phyloP scores from a whole-genome alignment of 2,888 invertebrate genomes.

The Drosophila birchii region DNA sequence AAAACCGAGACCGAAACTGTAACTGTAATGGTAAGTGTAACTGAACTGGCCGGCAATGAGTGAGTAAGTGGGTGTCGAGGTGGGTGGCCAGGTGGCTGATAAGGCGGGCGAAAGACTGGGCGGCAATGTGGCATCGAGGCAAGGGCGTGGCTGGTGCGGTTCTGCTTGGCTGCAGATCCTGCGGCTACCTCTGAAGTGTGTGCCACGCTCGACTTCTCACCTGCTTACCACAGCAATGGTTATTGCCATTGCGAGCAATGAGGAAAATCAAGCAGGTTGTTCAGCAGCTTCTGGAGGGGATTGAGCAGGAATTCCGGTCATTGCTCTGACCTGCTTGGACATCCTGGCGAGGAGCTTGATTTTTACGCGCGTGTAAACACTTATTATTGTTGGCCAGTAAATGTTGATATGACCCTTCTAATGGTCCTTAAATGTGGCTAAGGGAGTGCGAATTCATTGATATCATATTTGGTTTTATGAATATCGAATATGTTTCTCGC shows the following conservation, averaged over 20 bases:
- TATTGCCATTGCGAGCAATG: conserved; percentile 19
- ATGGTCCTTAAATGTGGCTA: conserved; percentile 22
- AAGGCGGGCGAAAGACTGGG: neutral
- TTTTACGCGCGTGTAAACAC: conserved; percentile 33
- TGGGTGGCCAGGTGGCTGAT: conserved; percentile 1
- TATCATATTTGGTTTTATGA: conserved; percentile 14
- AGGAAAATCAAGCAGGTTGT: conserved; percentile 9
- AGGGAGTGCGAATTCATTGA: conserved; percentile 11
- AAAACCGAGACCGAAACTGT: conserved; percentile 27
- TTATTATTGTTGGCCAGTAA: conserved; percentile 29
- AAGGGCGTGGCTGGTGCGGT: conserved; percentile 25
- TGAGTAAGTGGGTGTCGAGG: neutral
- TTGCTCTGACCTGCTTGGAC: conserved; percentile 27
- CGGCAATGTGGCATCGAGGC: conserved; percentile 1
- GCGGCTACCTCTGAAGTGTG: conserved; percentile 42
- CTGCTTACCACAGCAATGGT: conserved; percentile 41
- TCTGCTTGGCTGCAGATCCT: conserved; percentile 30
- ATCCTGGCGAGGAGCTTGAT: conserved; percentile 26
- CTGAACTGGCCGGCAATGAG: conserved; percentile 26
- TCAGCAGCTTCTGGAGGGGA: neutral
- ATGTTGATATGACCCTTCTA: conserved; percentile 25
- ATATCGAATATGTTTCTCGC: neutral
- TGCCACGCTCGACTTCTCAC: conserved; percentile 29
- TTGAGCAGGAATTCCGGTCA: conserved; percentile 14
- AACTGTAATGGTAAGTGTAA: conserved; percentile 34